Conservation (phyloP, 2,888 invertebrate genomes). For the Eupithecia inturbata region DNA sequence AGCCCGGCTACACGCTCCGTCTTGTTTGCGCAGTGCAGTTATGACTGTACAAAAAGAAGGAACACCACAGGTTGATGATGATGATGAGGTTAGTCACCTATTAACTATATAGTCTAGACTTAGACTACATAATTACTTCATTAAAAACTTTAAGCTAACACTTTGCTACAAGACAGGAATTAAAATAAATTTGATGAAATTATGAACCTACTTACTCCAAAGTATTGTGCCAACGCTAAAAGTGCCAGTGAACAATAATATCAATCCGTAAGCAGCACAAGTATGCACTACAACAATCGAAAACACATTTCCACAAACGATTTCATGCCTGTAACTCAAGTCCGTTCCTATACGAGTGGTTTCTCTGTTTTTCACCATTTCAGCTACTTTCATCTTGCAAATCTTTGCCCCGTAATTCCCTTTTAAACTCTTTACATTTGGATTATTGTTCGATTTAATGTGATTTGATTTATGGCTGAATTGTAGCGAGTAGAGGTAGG, state of each 20-base stretch:
- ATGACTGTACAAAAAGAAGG: too few species aligned
- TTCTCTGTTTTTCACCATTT: constrained; percentile 19
- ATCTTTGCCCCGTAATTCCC: background rate
- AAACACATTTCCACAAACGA: constrained; percentile 86
- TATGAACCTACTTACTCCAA: constrained; percentile 60
- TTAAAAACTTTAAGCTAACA: background rate
- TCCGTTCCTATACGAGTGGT: constrained; percentile 64
- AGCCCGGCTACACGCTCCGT: too few species aligned
- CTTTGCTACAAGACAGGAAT: background rate
- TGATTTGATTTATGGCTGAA: background rate
- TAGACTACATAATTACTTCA: background rate
- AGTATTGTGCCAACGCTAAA: constrained; percentile 53
- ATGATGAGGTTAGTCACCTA: too few species aligned
- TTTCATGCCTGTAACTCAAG: constrained; percentile 69
- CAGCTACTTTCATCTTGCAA: constrained; percentile 10
- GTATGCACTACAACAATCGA: constrained; percentile 84
- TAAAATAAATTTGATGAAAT: background rate
- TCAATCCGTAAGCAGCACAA: constrained; percentile 74
- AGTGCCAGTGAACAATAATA: constrained; percentile 52
- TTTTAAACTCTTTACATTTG: background rate
- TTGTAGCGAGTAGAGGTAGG: background rate
- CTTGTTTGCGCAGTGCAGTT: too few species aligned
- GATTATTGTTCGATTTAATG: background rate
- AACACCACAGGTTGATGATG: too few species aligned
- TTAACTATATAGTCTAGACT: background rate